These are phyloP conservation scores for Drosophila malerkotliana DNA, from an alignment of 1,140 invertebrate genomes.

Conservation along the genomic window DNA sequence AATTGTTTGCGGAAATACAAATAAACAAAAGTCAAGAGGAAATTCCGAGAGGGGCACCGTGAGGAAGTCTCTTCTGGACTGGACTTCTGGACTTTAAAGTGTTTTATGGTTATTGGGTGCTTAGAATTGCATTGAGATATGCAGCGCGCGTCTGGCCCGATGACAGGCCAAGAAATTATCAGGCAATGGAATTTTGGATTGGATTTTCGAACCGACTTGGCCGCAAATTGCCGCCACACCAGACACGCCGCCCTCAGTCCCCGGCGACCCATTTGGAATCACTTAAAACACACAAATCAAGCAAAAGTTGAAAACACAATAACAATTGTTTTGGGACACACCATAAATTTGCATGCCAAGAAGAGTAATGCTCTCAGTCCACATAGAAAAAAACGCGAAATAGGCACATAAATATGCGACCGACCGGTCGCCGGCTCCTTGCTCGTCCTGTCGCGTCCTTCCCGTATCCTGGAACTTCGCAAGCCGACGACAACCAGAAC, in stretches of 20 bases:
- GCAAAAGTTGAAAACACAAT: constrained; percentile 82
- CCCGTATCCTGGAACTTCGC: constrained; percentile 22
- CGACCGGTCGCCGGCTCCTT: constrained; percentile 26
- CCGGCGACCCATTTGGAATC: constrained; percentile 78
- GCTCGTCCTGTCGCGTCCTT: neutral
- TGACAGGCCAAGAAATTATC: constrained; percentile 77
- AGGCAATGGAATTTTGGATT: constrained; percentile 19
- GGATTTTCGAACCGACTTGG: constrained; percentile 5
- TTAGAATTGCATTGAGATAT: constrained; percentile 62
- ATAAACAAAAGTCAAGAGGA: constrained; percentile 70
- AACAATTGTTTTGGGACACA: constrained; percentile 82
- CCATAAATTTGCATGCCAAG: constrained; percentile 81
- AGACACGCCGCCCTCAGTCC: constrained; percentile 21
- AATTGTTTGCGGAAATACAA: constrained; percentile 78
- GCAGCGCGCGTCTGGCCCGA: constrained; percentile 49
- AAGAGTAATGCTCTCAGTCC: constrained; percentile 51
- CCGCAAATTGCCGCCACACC: constrained; percentile 30
- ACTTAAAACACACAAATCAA: constrained; percentile 82
- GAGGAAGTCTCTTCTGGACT: neutral
- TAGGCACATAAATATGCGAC: constrained; percentile 77
- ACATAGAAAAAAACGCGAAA: constrained; percentile 63
- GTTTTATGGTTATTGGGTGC: constrained; percentile 78
- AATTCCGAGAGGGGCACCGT: constrained; percentile 27
- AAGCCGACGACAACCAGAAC: constrained; percentile 70
- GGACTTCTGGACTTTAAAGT: constrained; percentile 57